Base-by-base conservation (phyloP, 2,113 vertebrate species). In the Chlorodrepanis virens region DNA sequence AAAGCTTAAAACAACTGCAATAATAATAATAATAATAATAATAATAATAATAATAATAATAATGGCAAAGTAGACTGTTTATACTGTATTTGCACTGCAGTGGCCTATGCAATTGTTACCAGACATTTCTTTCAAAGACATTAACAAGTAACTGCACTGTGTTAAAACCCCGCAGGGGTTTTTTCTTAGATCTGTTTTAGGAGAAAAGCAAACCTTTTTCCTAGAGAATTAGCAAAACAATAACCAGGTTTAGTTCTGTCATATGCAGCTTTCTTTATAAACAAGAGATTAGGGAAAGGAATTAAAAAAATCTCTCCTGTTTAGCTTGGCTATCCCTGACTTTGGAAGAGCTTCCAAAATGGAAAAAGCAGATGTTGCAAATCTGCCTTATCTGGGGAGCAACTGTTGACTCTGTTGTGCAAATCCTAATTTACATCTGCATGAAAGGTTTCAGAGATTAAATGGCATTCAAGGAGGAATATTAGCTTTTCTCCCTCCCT, bases 321-420 rank as follows among this genome's bases (percentile, higher is more conserved):
- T 97, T 96, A 89, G 92, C 49, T 93, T 96, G 88, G 94, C 90
- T 91, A 75, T 89, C 74, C 72, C 80, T 1, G 0, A 45, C 92
- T 94, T 92, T 95, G 90, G 96, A 94, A 94, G 85, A 92, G 84
- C 83, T 93, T 88, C 87, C 81, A 76, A 27, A 93, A 97, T 94
- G 85, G 94, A 95, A 96, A 97, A 97, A 97, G 95, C 97, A 97
- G 97, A 97, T 97, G 97, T 97, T 96, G 87, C 95, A 97, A 96
- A 97, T 97, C 97, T 97, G 95, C 94, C 95, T 96, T 96, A 93
- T 96, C 93, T 93, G 56, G 2, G 0, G 81, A 95, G 96, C 91
- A 96, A 97, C 95, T 96, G 96, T 96, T 96, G 97, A 97, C 94
- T 95, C 92, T 94, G 95, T 95, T 97, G 93, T 94, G 93, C 86